Percentiles rank a stretch among this genome's conserved stretches.
phyloP scores from a whole-genome alignment of 1,140 invertebrate genomes.

The Atta texana region DNA sequence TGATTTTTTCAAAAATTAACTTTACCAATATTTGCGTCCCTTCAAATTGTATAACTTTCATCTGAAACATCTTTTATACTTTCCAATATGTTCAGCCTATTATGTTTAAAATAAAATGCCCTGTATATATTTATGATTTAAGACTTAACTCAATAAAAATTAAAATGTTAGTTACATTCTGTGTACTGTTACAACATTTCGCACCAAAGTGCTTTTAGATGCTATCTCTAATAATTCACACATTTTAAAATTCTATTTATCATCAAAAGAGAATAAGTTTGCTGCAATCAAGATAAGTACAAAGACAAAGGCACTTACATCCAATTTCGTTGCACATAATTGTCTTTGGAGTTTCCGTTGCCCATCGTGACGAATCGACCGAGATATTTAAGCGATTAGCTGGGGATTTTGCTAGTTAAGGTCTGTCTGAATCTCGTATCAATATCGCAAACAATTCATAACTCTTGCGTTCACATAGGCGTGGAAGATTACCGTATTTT shows the following conservation, averaged over 20 bases:
- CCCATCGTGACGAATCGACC: constrained; percentile 57
- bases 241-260: background rate
- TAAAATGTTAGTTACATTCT: background rate
- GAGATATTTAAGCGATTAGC: constrained; percentile 5
- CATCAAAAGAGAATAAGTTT: background rate
- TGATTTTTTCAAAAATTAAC: too few relatives aligned
- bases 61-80: too few relatives aligned
- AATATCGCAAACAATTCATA: constrained; percentile 9
- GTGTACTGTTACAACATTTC: background rate
- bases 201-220: background rate
- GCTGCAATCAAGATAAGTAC: background rate
- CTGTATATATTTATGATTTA: background rate
- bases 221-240: background rate
- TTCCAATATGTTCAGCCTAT: too few relatives aligned
- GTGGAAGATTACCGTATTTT: background rate
- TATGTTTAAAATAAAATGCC: too few relatives aligned
- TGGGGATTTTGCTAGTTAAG: background rate
- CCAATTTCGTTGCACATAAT: background rate
- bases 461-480: background rate
- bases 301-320: constrained; percentile 54
- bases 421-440: background rate
- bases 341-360: constrained; percentile 56
- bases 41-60: too few relatives aligned
- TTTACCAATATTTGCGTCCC: too few relatives aligned
- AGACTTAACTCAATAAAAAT: background rate